These are phyloP conservation scores for Saccostrea echinata DNA, from an alignment of 1,140 invertebrate species.

Conservation along the genomic window DNA sequence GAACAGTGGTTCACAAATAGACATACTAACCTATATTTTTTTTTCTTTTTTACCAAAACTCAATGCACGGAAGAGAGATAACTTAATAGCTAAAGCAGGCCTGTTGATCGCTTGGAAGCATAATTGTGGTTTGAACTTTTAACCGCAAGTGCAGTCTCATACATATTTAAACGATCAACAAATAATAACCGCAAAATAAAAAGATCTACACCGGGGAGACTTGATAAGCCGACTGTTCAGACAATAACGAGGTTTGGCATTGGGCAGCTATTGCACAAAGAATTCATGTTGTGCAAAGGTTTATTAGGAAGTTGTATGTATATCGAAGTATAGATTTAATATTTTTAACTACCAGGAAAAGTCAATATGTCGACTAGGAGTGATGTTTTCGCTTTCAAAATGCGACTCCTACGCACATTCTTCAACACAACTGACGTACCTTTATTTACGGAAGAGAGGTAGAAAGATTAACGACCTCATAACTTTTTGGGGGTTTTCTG, in stretches of 20 bases:
- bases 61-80: slow-evolving; percentile 12
- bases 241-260: neutral
- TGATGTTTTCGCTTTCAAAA: slow-evolving; percentile 37
- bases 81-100: neutral
- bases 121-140: slow-evolving; percentile 39
- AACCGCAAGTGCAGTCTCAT: slow-evolving; percentile 38
- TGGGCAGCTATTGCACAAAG: neutral
- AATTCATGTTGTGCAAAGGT: neutral
- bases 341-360: neutral
- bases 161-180: slow-evolving; percentile 37
- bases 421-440: slow-evolving; percentile 17
- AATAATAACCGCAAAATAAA: neutral
- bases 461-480: slow-evolving; percentile 30
- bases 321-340: neutral
- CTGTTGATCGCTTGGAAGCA: neutral
- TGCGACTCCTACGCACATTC: slow-evolving; percentile 15
- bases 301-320: neutral
- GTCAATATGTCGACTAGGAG: slow-evolving; percentile 22
- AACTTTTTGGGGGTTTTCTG: neutral
- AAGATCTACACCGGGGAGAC: neutral
- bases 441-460: slow-evolving; percentile 16
- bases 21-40: neutral
- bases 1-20: neutral
- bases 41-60: neutral
- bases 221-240: neutral